phyloP scores from a whole-genome alignment of 2,113 vertebrate species.

The Microcebus ravelobensis region DNA sequence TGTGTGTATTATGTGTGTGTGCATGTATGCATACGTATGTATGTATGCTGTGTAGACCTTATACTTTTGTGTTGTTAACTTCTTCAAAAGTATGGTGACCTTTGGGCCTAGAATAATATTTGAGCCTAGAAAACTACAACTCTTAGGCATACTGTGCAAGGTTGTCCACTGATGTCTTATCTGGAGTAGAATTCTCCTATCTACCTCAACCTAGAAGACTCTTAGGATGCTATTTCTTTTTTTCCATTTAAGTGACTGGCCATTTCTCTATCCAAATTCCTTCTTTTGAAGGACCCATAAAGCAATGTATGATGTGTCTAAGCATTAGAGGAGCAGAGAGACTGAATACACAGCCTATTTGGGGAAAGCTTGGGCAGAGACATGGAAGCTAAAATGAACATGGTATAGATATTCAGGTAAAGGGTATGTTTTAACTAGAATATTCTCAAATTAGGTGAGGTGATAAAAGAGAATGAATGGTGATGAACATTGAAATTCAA shows the following conservation, averaged over 20 bases:
- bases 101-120: background rate
- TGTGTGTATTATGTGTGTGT: background rate
- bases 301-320: background rate
- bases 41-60: background rate
- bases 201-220: background rate
- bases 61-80: background rate
- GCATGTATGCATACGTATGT: background rate
- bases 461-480: background rate
- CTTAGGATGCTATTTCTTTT: background rate
- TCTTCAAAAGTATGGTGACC: background rate
- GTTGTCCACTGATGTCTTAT: background rate
- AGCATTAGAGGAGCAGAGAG: background rate
- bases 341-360: background rate
- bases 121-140: background rate
- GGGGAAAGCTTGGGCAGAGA: background rate
- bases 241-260: background rate
- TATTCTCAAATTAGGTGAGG: background rate
- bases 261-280: background rate
- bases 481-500: background rate
- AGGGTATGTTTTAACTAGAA: background rate
- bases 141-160: background rate
- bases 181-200: background rate
- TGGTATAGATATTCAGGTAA: no score
- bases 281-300: background rate
- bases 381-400: no score